Percentiles rank a stretch among this genome's conserved stretches.
Conservation (phyloP, 2,113 vertebrate genomes). For the Daphoenositta chrysoptera region DNA sequence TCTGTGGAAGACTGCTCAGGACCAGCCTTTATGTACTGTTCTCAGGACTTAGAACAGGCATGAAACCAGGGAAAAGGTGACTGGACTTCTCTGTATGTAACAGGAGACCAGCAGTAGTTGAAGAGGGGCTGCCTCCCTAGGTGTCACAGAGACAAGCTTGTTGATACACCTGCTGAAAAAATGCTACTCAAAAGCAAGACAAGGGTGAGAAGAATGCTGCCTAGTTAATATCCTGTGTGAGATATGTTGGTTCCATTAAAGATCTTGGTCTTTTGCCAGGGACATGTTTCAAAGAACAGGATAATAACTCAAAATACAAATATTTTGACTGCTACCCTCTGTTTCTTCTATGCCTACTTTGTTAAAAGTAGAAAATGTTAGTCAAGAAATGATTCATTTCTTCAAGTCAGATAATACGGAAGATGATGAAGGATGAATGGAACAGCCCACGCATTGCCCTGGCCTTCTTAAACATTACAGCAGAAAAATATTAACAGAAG, state of each 20-base stretch:
- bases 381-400: constrained; percentile 41
- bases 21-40: neutral
- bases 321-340: constrained; percentile 66
- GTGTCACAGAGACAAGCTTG: neutral
- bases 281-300: constrained; percentile 56
- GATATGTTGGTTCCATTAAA: constrained; percentile 57
- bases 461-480: neutral
- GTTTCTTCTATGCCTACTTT: constrained; percentile 34
- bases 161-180: neutral
- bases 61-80: neutral
- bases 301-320: constrained; percentile 61
- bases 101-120: neutral
- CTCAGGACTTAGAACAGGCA: neutral
- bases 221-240: constrained; percentile 20
- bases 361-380: constrained; percentile 49
- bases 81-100: neutral
- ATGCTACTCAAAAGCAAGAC: neutral
- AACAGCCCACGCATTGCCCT: neutral
- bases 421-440: constrained; percentile 34
- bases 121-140: neutral
- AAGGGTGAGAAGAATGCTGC: neutral
- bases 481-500: neutral
- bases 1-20: neutral
- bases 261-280: constrained; percentile 50
- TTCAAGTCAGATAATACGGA: constrained; percentile 36